These are phyloP conservation scores for Abramis brama DNA, from an alignment of 2,113 vertebrate genomes.

Conservation along the genomic window DNA sequence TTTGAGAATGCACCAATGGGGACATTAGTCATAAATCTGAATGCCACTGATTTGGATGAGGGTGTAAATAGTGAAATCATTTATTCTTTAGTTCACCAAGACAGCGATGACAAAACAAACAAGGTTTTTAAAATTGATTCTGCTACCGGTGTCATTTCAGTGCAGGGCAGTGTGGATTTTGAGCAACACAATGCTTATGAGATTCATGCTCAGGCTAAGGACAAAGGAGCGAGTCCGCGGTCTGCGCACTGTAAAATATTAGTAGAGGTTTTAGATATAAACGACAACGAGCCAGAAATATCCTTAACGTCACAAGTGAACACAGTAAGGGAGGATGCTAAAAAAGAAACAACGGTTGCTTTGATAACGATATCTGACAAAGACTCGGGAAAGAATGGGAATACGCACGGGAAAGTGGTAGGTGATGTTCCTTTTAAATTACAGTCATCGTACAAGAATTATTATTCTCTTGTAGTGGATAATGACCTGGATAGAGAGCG, in stretches of 20 bases:
- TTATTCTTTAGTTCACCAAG: slow-evolving; percentile 63
- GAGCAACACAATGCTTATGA: slow-evolving; percentile 72
- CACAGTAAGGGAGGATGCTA: slow-evolving; percentile 77
- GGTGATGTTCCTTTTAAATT: slow-evolving; percentile 79
- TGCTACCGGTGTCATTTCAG: slow-evolving; percentile 75
- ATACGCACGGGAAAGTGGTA: slow-evolving; percentile 73
- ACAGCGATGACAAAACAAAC: slow-evolving; percentile 67
- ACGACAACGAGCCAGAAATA: slow-evolving; percentile 86
- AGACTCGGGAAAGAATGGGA: slow-evolving; percentile 81
- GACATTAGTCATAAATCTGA: slow-evolving; percentile 54
- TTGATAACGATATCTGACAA: slow-evolving; percentile 81
- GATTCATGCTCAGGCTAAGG: slow-evolving; percentile 66
- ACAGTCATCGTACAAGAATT: slow-evolving; percentile 82
- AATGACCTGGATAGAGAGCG: slow-evolving; percentile 80
- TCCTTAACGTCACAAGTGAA: slow-evolving; percentile 78
- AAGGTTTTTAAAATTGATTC: slow-evolving; percentile 74
- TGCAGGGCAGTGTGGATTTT: slow-evolving; percentile 71
- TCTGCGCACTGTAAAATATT: slow-evolving; percentile 77
- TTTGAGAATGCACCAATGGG: slow-evolving; percentile 57
- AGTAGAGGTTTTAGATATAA: slow-evolving; percentile 84
- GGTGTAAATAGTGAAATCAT: slow-evolving; percentile 65
- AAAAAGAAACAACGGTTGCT: slow-evolving; percentile 81
- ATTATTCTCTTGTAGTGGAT: slow-evolving; percentile 81
- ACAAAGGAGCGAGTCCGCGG: slow-evolving; percentile 63
- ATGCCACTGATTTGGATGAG: slow-evolving; percentile 69